A percentile compares a stretch with the other conserved stretches of the same genome.
Evolutionary conservation across 2,113 vertebrate genomes (phyloP).

Genomic region (Oncorhynchus nerka): DNA sequence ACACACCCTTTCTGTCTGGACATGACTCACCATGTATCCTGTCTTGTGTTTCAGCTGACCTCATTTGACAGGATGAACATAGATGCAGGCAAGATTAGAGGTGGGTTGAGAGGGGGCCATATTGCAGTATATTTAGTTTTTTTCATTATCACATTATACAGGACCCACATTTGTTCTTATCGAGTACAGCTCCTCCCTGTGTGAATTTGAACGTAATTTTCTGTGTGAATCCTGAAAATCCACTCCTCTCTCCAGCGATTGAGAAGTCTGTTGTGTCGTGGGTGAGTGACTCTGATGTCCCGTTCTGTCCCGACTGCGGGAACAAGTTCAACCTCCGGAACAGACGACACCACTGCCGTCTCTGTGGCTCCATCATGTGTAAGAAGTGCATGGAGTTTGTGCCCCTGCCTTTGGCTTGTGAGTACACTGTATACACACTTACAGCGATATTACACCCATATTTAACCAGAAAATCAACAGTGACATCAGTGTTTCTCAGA

Average conservation of each 20-base stretch:
- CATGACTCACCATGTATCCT: not conserved
- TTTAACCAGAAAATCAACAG: not conserved
- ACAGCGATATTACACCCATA: not conserved
- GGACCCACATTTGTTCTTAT: not conserved
- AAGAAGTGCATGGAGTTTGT: constrained; percentile 91
- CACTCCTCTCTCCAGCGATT: constrained; percentile 73
- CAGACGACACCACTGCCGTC: constrained; percentile 94
- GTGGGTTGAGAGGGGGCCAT: constrained; percentile 66
- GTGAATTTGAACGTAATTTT: not conserved
- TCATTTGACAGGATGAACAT: constrained; percentile 90
- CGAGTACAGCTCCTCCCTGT: not conserved
- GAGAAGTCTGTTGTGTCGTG: constrained; percentile 95
- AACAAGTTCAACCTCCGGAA: constrained; percentile 91
- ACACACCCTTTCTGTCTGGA: not conserved
- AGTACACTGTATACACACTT: constrained; percentile 44
- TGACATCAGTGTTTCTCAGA: too few species aligned
- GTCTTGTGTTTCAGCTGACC: constrained; percentile 79
- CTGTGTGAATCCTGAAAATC: not conserved
- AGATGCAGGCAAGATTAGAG: constrained; percentile 91
- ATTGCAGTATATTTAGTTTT: not conserved
- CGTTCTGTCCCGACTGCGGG: constrained; percentile 96
- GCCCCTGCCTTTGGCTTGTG: constrained; percentile 86
- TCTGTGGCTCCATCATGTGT: constrained; percentile 98
- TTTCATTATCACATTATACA: not conserved
- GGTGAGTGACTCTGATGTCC: constrained; percentile 96